phyloP scores from a whole-genome alignment of 2,797 vertebrate species.

The Gymnoscopelus microlampas region DNA sequence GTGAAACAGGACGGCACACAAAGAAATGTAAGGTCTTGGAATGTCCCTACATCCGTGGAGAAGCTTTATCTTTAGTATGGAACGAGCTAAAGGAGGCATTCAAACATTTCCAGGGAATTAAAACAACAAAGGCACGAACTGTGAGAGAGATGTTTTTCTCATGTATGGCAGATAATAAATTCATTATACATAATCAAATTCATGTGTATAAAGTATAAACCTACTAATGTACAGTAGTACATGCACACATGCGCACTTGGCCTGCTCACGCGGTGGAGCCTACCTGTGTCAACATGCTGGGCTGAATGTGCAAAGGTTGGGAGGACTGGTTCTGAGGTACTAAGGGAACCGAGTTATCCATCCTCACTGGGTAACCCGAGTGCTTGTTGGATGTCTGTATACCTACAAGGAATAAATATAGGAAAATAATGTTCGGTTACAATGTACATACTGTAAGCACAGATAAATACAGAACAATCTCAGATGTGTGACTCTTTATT shows the following conservation, averaged over 20 bases:
- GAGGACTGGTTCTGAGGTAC: conserved; percentile 93
- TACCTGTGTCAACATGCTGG: conserved; percentile 96
- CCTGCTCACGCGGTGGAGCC: conserved; percentile 21
- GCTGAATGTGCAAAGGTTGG: conserved; percentile 95
- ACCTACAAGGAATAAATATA: conserved; percentile 64
- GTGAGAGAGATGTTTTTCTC: background rate
- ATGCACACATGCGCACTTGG: background rate
- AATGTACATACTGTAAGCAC: background rate
- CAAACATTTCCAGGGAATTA: background rate
- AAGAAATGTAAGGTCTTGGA: no score
- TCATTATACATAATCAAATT: background rate
- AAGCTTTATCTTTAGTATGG: background rate
- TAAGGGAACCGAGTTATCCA: conserved; percentile 94
- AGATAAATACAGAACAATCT: background rate
- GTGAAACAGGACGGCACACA: no score
- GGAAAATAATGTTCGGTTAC: background rate
- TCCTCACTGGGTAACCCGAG: conserved; percentile 93
- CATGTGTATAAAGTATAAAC: background rate
- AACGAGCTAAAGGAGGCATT: background rate
- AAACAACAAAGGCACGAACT: background rate
- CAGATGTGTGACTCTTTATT: no score
- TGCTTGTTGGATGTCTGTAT: conserved; percentile 93
- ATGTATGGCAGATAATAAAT: background rate
- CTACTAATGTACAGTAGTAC: background rate
- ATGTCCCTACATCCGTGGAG: background rate